Percentiles rank a stretch among this genome's conserved stretches.
phyloP scores from a whole-genome alignment of 2,888 invertebrate genomes.

The Drosophila barbarae region DNA sequence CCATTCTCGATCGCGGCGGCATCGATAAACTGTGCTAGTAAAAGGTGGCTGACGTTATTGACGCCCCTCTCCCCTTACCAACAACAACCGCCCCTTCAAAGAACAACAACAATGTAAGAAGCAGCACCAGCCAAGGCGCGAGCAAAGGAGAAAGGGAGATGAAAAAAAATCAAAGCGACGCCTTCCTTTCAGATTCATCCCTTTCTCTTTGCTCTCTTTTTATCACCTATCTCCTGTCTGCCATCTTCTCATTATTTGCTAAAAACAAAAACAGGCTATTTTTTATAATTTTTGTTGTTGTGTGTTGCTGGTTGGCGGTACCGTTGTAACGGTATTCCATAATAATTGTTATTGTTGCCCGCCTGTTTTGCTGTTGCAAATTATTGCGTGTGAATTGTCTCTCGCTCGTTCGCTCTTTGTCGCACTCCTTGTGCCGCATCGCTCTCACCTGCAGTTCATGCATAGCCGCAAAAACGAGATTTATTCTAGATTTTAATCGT shows the following conservation, averaged over 20 bases:
- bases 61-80: not conserved
- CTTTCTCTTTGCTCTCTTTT: constrained; percentile 27
- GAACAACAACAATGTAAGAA: constrained; percentile 8
- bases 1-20: constrained; percentile 5
- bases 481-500: constrained; percentile 13
- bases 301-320: constrained; percentile 7
- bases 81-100: constrained; percentile 1
- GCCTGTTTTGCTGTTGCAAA: constrained; percentile 38
- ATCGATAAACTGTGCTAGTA: constrained; percentile 8
- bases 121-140: constrained; percentile 10
- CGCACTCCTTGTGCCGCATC: constrained; percentile 3
- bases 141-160: constrained; percentile 17
- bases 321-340: constrained; percentile 40
- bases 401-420: constrained; percentile 8
- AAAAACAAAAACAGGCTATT: constrained; percentile 1
- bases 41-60: constrained; percentile 24
- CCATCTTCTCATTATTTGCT: constrained; percentile 17
- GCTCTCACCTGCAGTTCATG: constrained; percentile 41
- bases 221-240: constrained; percentile 15
- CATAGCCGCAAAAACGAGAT: constrained; percentile 27
- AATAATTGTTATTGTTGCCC: constrained; percentile 43
- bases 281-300: constrained; percentile 19
- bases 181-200: constrained; percentile 29
- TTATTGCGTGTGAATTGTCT: constrained; percentile 33
- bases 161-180: constrained; percentile 32